Conservation (phyloP, 2,888 invertebrate genomes). For the Zhengitettix transpicula region DNA sequence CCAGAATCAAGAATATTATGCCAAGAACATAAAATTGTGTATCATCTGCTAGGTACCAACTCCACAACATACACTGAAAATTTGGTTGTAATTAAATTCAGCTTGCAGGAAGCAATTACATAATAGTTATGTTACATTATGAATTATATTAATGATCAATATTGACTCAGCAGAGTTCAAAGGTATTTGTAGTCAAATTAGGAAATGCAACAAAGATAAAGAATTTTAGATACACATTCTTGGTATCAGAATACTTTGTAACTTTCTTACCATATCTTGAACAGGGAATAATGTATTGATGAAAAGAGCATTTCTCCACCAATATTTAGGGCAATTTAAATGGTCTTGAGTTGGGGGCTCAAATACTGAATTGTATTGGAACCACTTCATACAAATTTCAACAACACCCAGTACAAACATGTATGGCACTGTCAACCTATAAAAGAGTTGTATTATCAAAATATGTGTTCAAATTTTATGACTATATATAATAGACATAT, state of each 20-base stretch:
- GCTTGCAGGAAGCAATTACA: no score
- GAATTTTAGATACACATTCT: no score
- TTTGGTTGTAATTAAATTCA: neutral
- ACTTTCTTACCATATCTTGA: constrained; percentile 35
- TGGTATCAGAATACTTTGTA: no score
- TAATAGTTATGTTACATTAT: no score
- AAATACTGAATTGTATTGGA: constrained; percentile 28
- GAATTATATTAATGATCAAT: no score
- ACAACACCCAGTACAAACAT: constrained; percentile 31
- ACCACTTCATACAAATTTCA: constrained; percentile 31
- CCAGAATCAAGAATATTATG: constrained; percentile 61
- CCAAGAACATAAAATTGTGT: constrained; percentile 76
- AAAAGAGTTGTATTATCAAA: constrained; percentile 15
- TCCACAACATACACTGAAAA: constrained; percentile 76
- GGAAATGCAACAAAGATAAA: no score
- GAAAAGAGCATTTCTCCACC: constrained; percentile 48
- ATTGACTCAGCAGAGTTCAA: no score
- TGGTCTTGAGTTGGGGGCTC: constrained; percentile 38
- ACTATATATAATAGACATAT: no score
- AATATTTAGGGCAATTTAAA: constrained; percentile 36
- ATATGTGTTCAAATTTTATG: neutral
- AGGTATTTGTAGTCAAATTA: no score
- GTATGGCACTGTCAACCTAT: constrained; percentile 62
- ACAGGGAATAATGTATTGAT: constrained; percentile 40
- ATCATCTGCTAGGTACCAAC: constrained; percentile 78